Base-by-base conservation (phyloP, 2,888 invertebrate genomes). In the Metacarcinus magister region DNA sequence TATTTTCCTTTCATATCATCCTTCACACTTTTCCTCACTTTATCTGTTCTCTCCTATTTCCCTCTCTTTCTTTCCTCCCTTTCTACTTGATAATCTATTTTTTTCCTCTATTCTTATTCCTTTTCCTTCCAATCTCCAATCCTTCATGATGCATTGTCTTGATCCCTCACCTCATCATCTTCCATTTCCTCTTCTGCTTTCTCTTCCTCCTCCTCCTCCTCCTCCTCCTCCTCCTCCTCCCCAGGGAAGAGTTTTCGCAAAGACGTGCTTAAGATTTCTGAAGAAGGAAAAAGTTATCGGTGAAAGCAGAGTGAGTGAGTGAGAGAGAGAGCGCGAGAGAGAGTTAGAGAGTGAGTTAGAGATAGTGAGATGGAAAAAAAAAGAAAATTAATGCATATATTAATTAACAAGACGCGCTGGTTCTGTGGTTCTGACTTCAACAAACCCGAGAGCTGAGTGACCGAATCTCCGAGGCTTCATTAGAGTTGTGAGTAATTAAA, bases 191-290 rank as follows among this genome's bases (percentile, higher is more conserved):
- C 67, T n/a, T 67, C 67, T n/a, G 19, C 23, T n/a, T 13, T 7
- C 67, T 67, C 67, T n/a, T 67, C 67, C 67, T 67, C 67, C 67
- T 67, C 67, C 67, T 67, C 67, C 67, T 67, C 67, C 67, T 67
- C 67, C n/a, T 67, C 67, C 23, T 67, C 67, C 67, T 67, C n/a
- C 67, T 67, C 67, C 67, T 67, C 67, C 67, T 67, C 67, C 67
- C n/a, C 67, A 23, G n/a, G n/a, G 2, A 67, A 67, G 67, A 67
- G 67, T 67, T 67, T 67, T 67, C 67, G 67, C 67, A 67, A 67
- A 67, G 67, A 23, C 67, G 67, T 67, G 67, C 67, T n/a, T n/a
- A 67, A n/a, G 67, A 67, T 67, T n/a, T 67, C 67, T 67, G 16
- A 67, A n/a, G 67, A 54, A 67, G 16, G 67, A 16, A 67, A 67